Conservation (phyloP, 2,888 invertebrate species). For the Eristalis tenax region DNA sequence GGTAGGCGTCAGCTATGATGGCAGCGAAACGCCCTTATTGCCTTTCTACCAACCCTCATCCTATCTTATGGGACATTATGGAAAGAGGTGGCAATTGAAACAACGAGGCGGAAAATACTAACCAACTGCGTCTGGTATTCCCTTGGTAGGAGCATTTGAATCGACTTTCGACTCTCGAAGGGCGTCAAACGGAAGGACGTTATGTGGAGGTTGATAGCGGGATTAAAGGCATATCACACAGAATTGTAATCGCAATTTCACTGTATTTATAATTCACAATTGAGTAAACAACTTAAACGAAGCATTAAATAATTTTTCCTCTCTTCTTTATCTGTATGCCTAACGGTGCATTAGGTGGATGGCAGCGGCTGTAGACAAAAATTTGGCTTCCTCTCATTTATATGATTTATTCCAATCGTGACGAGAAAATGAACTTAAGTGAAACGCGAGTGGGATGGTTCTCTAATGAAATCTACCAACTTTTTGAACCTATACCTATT, state of each 20-base stretch:
- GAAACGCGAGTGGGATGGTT: slow-evolving; percentile 32
- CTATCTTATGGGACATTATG: background rate
- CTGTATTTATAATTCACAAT: slow-evolving; percentile 66
- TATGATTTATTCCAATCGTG: slow-evolving; percentile 66
- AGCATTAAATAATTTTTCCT: slow-evolving; percentile 67
- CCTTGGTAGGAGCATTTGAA: slow-evolving; percentile 10
- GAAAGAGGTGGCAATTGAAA: slow-evolving; percentile 62
- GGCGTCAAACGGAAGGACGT: slow-evolving; percentile 55
- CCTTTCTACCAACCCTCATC: background rate
- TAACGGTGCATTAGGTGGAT: background rate
- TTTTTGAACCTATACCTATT: slow-evolving; percentile 68
- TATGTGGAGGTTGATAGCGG: slow-evolving; percentile 48
- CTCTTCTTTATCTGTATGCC: background rate
- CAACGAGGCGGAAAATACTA: slow-evolving; percentile 59
- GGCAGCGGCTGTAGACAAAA: slow-evolving; percentile 4
- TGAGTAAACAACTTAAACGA: slow-evolving; percentile 67
- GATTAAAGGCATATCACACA: slow-evolving; percentile 66
- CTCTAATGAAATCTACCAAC: slow-evolving; percentile 69
- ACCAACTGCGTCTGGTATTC: slow-evolving; percentile 28
- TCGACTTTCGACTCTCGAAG: slow-evolving; percentile 9
- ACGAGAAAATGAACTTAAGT: slow-evolving; percentile 3
- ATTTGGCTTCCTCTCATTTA: slow-evolving; percentile 59
- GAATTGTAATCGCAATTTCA: slow-evolving; percentile 60
- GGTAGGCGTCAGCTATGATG: slow-evolving; percentile 1
- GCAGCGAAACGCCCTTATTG: background rate